A percentile compares a stretch with the other conserved stretches of the same genome.
Evolutionary conservation across 2,113 vertebrate genomes (phyloP).

Genomic region (Myocastor coypus): DNA sequence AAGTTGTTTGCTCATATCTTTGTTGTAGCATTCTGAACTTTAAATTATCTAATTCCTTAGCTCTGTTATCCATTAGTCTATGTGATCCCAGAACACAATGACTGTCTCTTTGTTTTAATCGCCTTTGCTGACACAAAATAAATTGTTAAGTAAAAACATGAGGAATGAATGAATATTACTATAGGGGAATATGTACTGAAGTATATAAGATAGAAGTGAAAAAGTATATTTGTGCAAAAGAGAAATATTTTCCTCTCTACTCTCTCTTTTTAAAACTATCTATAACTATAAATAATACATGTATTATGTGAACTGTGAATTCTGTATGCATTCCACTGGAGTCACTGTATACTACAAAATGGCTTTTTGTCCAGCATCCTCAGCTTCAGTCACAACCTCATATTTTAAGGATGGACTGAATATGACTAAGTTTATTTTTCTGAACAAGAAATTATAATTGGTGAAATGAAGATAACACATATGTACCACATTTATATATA

Average conservation of each 20-base stretch:
- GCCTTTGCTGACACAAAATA: background rate
- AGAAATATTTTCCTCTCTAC: background rate
- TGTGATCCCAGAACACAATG: background rate
- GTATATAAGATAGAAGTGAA: constrained; percentile 10
- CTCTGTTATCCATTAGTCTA: constrained; percentile 5
- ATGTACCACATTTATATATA: background rate
- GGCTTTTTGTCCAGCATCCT: background rate
- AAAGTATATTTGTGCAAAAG: background rate
- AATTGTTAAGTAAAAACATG: constrained; percentile 38
- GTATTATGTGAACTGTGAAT: background rate
- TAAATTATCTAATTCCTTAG: background rate
- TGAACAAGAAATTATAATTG: constrained; percentile 21
- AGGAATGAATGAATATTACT: constrained; percentile 1
- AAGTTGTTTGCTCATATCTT: constrained; percentile 2
- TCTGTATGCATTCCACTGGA: background rate
- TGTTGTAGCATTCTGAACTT: background rate
- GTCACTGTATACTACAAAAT: background rate
- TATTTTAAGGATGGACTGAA: background rate
- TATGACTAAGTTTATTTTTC: constrained; percentile 31
- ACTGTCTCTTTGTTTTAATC: constrained; percentile 1
- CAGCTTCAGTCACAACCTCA: background rate
- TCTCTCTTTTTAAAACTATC: background rate
- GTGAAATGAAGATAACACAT: background rate
- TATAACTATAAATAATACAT: background rate
- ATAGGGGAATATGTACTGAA: background rate